Conservation (phyloP, 2,113 vertebrate genomes). For the Peucedramus taeniatus region DNA sequence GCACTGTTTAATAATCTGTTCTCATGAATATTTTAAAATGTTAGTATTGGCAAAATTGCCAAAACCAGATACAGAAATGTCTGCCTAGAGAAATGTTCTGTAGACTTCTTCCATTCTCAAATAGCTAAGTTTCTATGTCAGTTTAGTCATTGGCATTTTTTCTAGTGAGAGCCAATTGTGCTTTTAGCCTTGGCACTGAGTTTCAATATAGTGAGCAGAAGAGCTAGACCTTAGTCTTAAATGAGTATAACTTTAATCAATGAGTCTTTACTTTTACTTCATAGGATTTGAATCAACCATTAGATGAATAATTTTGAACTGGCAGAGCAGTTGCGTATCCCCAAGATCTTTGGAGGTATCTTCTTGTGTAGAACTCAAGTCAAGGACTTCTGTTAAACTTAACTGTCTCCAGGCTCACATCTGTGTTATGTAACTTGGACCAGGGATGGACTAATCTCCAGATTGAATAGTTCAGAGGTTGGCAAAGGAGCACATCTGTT, state of each 20-base stretch:
- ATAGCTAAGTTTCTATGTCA: background rate
- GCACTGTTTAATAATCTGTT: background rate
- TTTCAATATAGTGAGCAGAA: background rate
- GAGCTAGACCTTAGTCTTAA: background rate
- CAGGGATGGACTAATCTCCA: background rate
- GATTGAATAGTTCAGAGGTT: background rate
- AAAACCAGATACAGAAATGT: background rate
- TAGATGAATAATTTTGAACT: background rate
- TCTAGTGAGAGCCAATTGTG: background rate
- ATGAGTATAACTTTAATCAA: background rate
- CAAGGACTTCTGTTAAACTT: background rate
- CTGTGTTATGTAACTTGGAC: background rate
- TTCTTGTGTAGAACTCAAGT: background rate
- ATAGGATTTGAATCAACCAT: background rate
- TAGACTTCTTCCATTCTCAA: background rate
- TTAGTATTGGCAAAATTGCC: background rate
- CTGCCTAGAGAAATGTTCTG: too few species aligned
- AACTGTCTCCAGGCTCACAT: fast-evolving
- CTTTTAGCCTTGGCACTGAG: background rate
- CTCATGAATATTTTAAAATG: background rate
- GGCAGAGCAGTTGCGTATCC: background rate
- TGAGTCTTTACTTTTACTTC: background rate
- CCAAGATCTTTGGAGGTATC: background rate
- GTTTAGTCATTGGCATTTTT: background rate
- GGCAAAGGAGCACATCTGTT: background rate